Base-by-base conservation (phyloP, 35 echinoderm and acorn worm species). In the Anneissia japonica region DNA sequence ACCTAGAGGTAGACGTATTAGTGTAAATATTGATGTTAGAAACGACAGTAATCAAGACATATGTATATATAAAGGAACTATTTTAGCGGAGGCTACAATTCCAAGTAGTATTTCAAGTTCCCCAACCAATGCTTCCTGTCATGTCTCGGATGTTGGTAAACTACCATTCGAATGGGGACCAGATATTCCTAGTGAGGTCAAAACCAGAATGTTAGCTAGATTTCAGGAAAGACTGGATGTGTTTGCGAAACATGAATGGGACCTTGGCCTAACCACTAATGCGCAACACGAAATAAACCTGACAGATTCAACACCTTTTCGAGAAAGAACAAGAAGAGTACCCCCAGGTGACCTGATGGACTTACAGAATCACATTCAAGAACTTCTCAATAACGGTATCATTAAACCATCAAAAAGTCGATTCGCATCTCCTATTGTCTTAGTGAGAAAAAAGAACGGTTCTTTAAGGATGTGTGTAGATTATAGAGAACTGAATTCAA, bases 401-500 rank as follows among this genome's bases (percentile, higher is more conserved):
- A 93, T 93, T 19, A 75, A 79, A 46, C 83, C 81, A 23, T 90
- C 92, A 4, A 89, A 79, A 19, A 93, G 86, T 36, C 72, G 64
- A 16, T 93, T 88, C 85, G 91, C 91, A 82, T 88, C 91, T 14
- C 86, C 86, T 9, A 90, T 94, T 38, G 88, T 94, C 0, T 56
- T 94, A 0, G 88, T 90, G n/a, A 35, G 88, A 29, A 94, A 94
- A 84, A 94, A 90, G 72, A 90, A 90, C 79, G 92, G 88, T 1
- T 39, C 55, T 6, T 19, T 94, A 28, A n/a, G 88, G 64, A 72
- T 90, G 32, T 94, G 92, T 56, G 73, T 94, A 19, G 92, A 94
- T 40, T 94, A 90, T 36, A 38, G 92, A 10, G 90, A 73, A 2
- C 29, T 93, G 29, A 93, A 93, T 82, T 72, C 91, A 23, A 46